phyloP scores from a whole-genome alignment of 2,113 vertebrate species.

The Larimichthys crocea region DNA sequence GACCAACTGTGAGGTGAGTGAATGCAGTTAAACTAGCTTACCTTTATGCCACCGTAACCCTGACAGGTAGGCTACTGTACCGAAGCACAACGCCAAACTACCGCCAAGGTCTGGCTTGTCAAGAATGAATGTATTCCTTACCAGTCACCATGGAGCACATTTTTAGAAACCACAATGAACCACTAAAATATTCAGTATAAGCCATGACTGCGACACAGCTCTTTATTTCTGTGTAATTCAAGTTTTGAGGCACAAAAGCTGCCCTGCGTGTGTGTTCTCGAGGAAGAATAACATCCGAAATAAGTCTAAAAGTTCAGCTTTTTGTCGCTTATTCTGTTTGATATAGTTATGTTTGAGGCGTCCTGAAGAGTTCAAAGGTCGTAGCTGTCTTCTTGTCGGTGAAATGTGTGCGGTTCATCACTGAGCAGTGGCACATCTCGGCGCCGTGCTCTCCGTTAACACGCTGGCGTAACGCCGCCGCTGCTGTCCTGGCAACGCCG shows the following conservation, averaged over 20 bases:
- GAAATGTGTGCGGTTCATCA: not conserved
- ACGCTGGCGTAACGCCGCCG: not conserved
- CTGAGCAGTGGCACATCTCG: not conserved
- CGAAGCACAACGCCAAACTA: constrained; percentile 8
- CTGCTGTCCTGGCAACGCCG: constrained; percentile 6
- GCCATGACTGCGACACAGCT: not conserved
- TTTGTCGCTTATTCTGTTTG: not conserved
- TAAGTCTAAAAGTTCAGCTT: constrained; percentile 25
- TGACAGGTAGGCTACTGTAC: not conserved
- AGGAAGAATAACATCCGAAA: not conserved
- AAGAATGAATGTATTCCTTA: not conserved
- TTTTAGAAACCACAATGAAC: not conserved
- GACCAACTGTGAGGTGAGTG: constrained; percentile 79
- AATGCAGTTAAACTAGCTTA: constrained; percentile 44
- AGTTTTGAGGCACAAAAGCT: not conserved
- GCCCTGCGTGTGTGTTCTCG: not conserved
- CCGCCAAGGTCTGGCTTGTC: not conserved
- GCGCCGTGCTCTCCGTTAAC: not conserved
- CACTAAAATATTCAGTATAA: not conserved
- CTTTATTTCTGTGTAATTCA: not conserved
- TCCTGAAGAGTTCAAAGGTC: not conserved
- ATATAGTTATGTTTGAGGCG: not conserved
- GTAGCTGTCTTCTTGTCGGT: not conserved
- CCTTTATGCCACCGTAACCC: constrained; percentile 21
- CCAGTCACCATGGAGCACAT: not conserved